Evolutionary conservation across 1,140 invertebrate species (phyloP), one percentile per base, ranked within the genome.

Genomic region (Pissodes strobi): DNA sequence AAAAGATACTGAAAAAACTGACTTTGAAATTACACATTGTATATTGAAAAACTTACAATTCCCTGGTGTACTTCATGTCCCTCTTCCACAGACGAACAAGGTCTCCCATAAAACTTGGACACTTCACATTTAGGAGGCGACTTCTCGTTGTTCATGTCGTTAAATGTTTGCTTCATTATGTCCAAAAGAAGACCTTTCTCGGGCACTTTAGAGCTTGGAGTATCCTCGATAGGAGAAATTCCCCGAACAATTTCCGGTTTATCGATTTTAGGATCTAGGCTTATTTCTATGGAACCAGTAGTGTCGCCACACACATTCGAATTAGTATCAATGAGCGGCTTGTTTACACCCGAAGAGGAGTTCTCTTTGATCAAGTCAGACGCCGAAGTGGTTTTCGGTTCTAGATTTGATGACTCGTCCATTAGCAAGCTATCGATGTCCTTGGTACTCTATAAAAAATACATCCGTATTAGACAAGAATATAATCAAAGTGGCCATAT

Each of bases 161-260:
- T 79, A 64, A 80, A 80, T 13, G 77, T 72, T 67, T 79, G 75
- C 62, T 79, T 79, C 79, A 80, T 80, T 22, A 77, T 79, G 66
- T 79, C 76, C 53, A 80, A 65, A 46, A 80, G 74, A 53, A 77
- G 61, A 13, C 72, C 72, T 65, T 79, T 79, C 63, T 80, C 78
- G 22, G 76, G 71, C 13, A 79, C 68, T 72, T 76, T 79, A 27
- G 74, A 68, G 55, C 76, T 70, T n/a, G 72, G 67, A 43, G 69
- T 69, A 39, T 76, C 77, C 48, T 72, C 76, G 55, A 78, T 52
- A 23, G 56, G 18, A 3, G 78, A 64, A n/a, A n/a, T 37, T 63
- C 53, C 43, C 72, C 69, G 18, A 51, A 19, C n/a, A 27, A 30
- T 22, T 49, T 49, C 9, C 21, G 57, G 30, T 17, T 13, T 19